Evolutionary conservation across 2,113 vertebrate genomes (phyloP), one percentile per base, ranked within the genome.

Genomic region (Neolamprologus toae): DNA sequence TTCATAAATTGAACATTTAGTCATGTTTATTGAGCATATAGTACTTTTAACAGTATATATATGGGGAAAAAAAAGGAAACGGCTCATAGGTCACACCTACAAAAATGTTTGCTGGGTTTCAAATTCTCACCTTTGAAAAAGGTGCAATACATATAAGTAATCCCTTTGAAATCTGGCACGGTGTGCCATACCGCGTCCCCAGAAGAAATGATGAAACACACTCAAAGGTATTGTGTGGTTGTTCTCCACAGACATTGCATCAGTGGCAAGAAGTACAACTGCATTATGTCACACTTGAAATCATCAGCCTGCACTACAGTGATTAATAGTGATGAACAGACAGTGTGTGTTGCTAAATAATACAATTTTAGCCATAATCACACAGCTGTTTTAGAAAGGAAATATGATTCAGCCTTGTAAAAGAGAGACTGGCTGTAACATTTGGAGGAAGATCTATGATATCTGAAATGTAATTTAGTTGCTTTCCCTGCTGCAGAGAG

Each of bases 281-380:
- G 21, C 73, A 81, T 81, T n/a, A 59, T 78, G 71, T 68, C 59
- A 91, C 71, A 14, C n/a, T 42, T 79, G 31, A 83, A 66, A 68
- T 80, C 49, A 54, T 61, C 55, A 28, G 49, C 53, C 76, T 73
- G 9, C 33, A 73, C 45, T 37, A 7, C 78, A 42, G 9, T 85
- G 81, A 91, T 78, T 89, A 88, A 89, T 53, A 59, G 23, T 45
- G 14, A 31, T 42, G 33, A 84, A 42, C 57, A 86, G 49, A 86
- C 21, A 6, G 26, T 9, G 37, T 33, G 9, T 37, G 33, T 82
- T 59, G 53, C 84, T 23, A 82, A 82, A 81, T 51, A 79, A 63
- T 21, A 78, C 37, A 1, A 82, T 81, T 83, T 86, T 31, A 63
- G 16, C 17, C 13, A 23, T n/a, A 28, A 61, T 87, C 17, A 61